A percentile compares a stretch with the other conserved stretches of the same genome.
Evolutionary conservation across 2,797 vertebrate species (phyloP).

Genomic region (Eulemur coronatus): DNA sequence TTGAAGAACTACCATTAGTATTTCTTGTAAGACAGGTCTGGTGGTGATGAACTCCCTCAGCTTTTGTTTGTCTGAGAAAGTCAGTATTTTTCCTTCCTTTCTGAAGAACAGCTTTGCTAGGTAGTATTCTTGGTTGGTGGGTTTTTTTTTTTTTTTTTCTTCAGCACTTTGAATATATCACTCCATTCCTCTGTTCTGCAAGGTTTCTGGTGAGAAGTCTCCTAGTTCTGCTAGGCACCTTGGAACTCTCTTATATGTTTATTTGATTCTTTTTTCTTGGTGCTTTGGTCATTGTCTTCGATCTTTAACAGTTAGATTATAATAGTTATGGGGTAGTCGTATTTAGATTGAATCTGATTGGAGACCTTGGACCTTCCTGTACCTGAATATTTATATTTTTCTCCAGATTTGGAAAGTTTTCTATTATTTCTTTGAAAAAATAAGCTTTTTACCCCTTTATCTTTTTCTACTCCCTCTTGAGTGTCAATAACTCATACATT

Average conservation of each 20-base stretch:
- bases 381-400: neutral
- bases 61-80: neutral
- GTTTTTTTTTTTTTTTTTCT: neutral
- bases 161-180: neutral
- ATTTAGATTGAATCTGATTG: neutral
- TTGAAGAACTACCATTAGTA: neutral
- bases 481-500: neutral
- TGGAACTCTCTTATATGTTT: neutral
- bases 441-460: neutral
- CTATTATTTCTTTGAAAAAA: neutral
- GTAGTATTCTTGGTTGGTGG: neutral
- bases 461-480: neutral
- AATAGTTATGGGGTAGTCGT: neutral
- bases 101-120: neutral
- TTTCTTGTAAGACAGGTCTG: neutral
- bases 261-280: neutral
- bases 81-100: neutral
- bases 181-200: neutral
- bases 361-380: neutral
- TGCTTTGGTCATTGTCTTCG: neutral
- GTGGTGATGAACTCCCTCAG: neutral
- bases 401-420: neutral
- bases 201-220: neutral
- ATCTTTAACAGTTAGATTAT: neutral
- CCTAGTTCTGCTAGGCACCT: too few relatives aligned